Conservation (phyloP, 2,797 vertebrate species). For the Enteromius anoplus region DNA sequence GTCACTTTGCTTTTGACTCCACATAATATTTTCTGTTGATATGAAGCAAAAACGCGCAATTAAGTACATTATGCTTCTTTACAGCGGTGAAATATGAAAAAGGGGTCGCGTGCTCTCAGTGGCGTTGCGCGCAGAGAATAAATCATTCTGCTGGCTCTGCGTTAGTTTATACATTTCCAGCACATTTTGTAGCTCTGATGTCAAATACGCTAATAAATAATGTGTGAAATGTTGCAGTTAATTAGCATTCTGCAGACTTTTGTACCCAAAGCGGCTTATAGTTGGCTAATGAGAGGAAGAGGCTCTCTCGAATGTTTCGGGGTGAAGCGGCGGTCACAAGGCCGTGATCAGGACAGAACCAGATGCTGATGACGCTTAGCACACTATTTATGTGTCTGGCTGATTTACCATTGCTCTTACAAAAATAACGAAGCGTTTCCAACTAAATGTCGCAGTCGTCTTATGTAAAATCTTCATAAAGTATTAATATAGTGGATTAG, state of each 20-base stretch:
- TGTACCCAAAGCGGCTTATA: background rate
- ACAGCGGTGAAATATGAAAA: background rate
- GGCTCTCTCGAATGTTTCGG: background rate
- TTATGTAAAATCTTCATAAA: background rate
- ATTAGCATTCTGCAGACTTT: constrained; percentile 7
- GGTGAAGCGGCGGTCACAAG: background rate
- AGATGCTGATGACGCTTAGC: background rate
- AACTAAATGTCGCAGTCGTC: background rate
- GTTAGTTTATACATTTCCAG: background rate
- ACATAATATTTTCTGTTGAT: background rate
- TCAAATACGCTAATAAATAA: constrained; percentile 24
- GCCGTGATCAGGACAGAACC: background rate
- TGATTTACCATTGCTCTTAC: background rate
- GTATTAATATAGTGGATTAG: background rate
- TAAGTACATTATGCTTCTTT: constrained; percentile 6
- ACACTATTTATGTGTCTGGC: background rate
- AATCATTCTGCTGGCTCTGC: constrained; percentile 12
- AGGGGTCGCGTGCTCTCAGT: background rate
- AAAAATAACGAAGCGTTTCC: background rate
- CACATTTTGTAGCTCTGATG: background rate
- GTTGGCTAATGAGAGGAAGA: constrained; percentile 11
- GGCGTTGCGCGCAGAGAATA: background rate
- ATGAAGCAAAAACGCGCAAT: background rate
- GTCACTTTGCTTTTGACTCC: constrained; percentile 23
- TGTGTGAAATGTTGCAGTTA: background rate